A percentile compares a stretch with the other conserved stretches of the same genome.
Conservation (phyloP, 2,888 invertebrate species). For the Fabriciana adippe region DNA sequence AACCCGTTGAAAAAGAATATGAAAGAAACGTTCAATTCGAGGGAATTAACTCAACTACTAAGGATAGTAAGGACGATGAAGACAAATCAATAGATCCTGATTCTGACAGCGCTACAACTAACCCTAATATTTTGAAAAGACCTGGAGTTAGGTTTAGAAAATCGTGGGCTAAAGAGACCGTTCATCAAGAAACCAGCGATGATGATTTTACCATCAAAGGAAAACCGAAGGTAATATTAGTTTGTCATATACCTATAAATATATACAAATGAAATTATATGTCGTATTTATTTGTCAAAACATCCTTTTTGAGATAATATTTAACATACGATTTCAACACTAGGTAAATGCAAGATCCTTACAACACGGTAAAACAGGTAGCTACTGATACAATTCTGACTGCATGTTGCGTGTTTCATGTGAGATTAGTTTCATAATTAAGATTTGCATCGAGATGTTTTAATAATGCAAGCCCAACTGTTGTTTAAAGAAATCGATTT, state of each 20-base stretch:
- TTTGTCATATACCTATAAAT: slow-evolving; percentile 17
- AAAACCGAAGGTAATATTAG: slow-evolving; percentile 63
- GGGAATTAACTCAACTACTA: slow-evolving; percentile 15
- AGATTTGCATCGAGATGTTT: slow-evolving; percentile 1
- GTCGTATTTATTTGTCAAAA: slow-evolving; percentile 31
- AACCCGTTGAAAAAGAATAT: slow-evolving; percentile 14
- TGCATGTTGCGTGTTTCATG: slow-evolving; percentile 41
- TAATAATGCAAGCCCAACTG: slow-evolving; percentile 22
- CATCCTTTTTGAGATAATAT: slow-evolving; percentile 41
- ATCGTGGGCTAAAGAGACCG: slow-evolving; percentile 63
- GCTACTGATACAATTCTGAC: slow-evolving; percentile 45
- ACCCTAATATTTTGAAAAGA: slow-evolving; percentile 60
- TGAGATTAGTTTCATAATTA: slow-evolving; percentile 22
- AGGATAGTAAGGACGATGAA: slow-evolving; percentile 56
- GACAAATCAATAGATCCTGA: slow-evolving; percentile 65
- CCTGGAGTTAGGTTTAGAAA: slow-evolving; percentile 69
- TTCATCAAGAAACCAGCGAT: slow-evolving; percentile 62
- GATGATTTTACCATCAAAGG: slow-evolving; percentile 64
- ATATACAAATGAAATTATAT: slow-evolving; percentile 33
- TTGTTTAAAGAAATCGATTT: background rate
- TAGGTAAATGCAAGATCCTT: slow-evolving; percentile 63
- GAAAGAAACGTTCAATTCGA: slow-evolving; percentile 20
- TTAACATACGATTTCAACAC: slow-evolving; percentile 48
- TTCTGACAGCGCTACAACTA: slow-evolving; percentile 65
- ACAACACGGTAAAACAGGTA: slow-evolving; percentile 61